Evolutionary conservation across 2,797 vertebrate species (phyloP), one percentile per base, ranked within the genome.

Genomic region (Paedocypris micromegethes): DNA sequence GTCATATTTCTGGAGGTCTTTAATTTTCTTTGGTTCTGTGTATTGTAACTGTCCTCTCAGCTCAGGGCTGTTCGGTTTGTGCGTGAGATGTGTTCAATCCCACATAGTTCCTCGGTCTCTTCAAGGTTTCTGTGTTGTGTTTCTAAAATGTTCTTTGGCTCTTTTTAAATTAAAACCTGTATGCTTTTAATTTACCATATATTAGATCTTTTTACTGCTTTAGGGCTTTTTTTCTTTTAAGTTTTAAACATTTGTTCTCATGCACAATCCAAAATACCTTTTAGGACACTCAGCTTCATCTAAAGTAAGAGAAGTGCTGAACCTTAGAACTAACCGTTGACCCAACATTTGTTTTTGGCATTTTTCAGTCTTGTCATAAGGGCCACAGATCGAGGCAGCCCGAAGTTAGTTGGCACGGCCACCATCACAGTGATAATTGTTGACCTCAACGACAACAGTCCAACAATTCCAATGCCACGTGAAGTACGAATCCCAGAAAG

Each of bases 401-500:
- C 96, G 5, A 87, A 92, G 9, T 80, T 98, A 0, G 88, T 93
- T 46, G 93, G 95, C 74, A 93, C 93, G 0, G 94, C 96, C 51
- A 97, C 94, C 0, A 79, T 99, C 58, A 97, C 94, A 0, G 94
- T 99, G 64, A 90, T 98, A 80, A 94, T 99, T 67, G 89, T 98
- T 58, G 97, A 99, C 79, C 78, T 95, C 78, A 98, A 98, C 9
- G 97, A 99, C 88, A 99, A 98, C 68, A 96, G 93, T 71, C 97
- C 97, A 42, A 98, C 96, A 47, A 98, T 98, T 67, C 97, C 96
- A 0, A 76, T 93, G 4, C 96, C 93, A 6, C 85, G 88, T 79
- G 94, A 97, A 86, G 82, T 99, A 51, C 90, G 82, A 48, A 91
- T 99, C 58, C 92, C 92, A 0, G 97, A 99, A 82, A 95, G 97